Evolutionary conservation across 2,113 vertebrate genomes (phyloP).

Genomic region (Rhinolophus sinicus): DNA sequence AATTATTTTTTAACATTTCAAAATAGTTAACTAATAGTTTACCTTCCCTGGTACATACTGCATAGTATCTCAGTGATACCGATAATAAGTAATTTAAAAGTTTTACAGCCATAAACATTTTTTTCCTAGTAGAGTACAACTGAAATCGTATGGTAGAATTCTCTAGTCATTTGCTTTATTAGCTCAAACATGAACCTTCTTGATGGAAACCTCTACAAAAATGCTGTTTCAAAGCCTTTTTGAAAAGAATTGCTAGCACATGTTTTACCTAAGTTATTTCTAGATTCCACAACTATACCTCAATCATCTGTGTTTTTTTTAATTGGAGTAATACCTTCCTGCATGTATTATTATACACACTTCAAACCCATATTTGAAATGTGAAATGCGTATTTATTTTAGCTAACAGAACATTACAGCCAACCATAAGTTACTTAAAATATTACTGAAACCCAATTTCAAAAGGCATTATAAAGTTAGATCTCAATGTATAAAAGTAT

Average conservation of each 20-base stretch:
- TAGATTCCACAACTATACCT: not conserved
- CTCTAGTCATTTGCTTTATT: not conserved
- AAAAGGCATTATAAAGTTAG: not conserved
- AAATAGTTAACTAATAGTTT: not conserved
- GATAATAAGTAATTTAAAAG: not conserved
- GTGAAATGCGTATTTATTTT: not conserved
- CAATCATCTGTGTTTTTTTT: not conserved
- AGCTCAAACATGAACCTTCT: not conserved
- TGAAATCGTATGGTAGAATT: not conserved
- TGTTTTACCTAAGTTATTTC: not conserved
- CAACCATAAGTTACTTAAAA: conserved; percentile 25
- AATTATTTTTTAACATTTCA: not conserved
- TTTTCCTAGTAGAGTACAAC: not conserved
- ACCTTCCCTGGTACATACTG: not conserved
- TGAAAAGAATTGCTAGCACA: not conserved
- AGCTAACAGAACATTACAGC: not conserved
- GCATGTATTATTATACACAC: not conserved
- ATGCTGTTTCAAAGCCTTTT: not conserved
- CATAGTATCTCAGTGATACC: not conserved
- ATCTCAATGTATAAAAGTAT: not conserved
- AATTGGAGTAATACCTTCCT: not conserved
- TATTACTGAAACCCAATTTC: not conserved
- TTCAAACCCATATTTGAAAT: not conserved
- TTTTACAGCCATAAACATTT: not conserved
- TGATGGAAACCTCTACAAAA: not conserved